phyloP scores from a whole-genome alignment of 2,797 vertebrate genomes.

The Melanotaenia parkinsoni region DNA sequence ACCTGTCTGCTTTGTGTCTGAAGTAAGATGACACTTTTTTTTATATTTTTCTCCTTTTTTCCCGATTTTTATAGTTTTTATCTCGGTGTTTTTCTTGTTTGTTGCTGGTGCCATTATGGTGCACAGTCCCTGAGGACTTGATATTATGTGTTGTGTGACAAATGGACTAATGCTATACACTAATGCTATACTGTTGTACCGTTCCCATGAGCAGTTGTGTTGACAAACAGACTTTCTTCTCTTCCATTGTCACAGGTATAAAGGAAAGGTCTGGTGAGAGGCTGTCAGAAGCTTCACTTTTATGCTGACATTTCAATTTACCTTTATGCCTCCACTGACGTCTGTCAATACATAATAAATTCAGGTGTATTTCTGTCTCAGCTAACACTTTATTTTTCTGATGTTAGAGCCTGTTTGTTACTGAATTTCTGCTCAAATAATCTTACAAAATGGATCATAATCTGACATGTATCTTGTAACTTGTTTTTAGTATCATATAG shows the following conservation, averaged over 20 bases:
- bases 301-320: slow-evolving; percentile 43
- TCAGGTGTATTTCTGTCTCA: slow-evolving; percentile 9
- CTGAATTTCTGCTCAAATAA: neutral
- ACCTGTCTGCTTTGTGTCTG: slow-evolving; percentile 47
- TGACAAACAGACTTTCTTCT: slow-evolving; percentile 42
- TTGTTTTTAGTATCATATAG: neutral
- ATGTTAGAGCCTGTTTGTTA: neutral
- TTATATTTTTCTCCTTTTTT: slow-evolving; percentile 45
- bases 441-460: neutral
- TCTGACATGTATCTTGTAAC: neutral
- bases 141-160: slow-evolving; percentile 43
- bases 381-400: neutral
- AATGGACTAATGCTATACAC: slow-evolving; percentile 46
- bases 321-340: slow-evolving; percentile 18
- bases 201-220: slow-evolving; percentile 19
- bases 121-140: slow-evolving; percentile 39
- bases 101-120: slow-evolving; percentile 44
- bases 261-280: slow-evolving; percentile 32
- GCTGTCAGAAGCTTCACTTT: slow-evolving; percentile 37
- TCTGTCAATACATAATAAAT: slow-evolving; percentile 32
- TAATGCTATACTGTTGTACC: slow-evolving; percentile 53
- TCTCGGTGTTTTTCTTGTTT: slow-evolving; percentile 51
- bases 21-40: slow-evolving; percentile 39
- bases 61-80: slow-evolving; percentile 35
- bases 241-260: slow-evolving; percentile 39